phyloP scores from a whole-genome alignment of 2,797 vertebrate genomes.

The Coendou prehensilis region DNA sequence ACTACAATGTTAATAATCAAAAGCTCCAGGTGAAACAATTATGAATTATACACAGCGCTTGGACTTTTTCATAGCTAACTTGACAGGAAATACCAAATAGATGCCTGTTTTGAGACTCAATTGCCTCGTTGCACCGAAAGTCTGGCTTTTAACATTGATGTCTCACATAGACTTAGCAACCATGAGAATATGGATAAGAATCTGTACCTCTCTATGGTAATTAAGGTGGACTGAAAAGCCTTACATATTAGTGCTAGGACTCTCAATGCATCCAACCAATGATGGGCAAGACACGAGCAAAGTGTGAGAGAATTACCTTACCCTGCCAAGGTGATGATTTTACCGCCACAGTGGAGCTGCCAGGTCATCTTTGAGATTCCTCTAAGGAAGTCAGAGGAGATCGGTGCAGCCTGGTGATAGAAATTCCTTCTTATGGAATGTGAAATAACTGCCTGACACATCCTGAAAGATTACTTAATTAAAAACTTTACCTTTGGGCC shows the following conservation, averaged over 20 bases:
- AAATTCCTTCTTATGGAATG: neutral
- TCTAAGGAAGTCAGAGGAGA: neutral
- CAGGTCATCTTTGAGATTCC: neutral
- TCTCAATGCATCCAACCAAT: neutral
- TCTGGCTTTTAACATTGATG: slow-evolving; percentile 2
- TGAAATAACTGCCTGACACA: neutral
- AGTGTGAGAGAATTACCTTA: neutral
- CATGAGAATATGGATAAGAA: neutral
- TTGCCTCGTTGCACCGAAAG: neutral
- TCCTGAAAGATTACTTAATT: neutral
- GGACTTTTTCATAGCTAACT: neutral
- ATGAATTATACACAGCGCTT: neutral
- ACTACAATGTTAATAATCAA: neutral
- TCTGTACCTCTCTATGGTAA: neutral
- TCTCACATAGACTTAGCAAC: neutral
- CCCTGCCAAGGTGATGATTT: neutral
- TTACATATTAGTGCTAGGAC: neutral
- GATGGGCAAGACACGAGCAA: neutral
- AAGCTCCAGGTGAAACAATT: neutral
- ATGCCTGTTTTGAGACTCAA: neutral
- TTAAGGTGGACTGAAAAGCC: slow-evolving; percentile 8
- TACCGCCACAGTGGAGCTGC: neutral
- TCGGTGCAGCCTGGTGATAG: neutral
- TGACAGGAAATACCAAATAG: neutral
- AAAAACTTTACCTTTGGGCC: neutral